Percentiles rank a stretch among this genome's conserved stretches.
These are phyloP conservation scores for Dromas ardeola DNA, from an alignment of 2,113 vertebrate genomes.

Conservation along the genomic window DNA sequence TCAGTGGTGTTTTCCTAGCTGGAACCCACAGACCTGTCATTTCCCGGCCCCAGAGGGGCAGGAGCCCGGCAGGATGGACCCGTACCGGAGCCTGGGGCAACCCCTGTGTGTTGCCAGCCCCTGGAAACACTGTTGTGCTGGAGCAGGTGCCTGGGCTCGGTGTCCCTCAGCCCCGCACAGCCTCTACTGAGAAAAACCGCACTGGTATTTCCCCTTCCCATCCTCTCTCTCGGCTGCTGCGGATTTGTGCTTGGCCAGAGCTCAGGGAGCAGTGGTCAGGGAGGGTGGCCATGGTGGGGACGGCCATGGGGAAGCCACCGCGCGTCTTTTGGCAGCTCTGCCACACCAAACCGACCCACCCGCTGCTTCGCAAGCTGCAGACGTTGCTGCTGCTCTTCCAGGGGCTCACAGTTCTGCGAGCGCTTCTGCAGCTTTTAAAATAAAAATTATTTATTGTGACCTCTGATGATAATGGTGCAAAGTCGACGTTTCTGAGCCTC, in stretches of 20 bases:
- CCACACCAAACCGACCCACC: not conserved
- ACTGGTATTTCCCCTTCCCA: not conserved
- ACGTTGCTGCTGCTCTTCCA: not conserved
- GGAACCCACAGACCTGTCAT: not conserved
- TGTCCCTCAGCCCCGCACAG: not conserved
- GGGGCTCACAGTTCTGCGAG: not conserved
- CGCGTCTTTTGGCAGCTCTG: not conserved
- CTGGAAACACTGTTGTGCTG: rapidly evolving
- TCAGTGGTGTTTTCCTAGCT: not conserved
- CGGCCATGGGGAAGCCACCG: rapidly evolving
- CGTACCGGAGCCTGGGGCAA: rapidly evolving
- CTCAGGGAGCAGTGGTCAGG: rapidly evolving
- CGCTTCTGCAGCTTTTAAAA: not conserved
- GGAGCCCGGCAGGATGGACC: not conserved
- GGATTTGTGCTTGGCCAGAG: too few relatives aligned
- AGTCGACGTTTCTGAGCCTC: not conserved
- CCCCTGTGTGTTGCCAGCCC: not conserved
- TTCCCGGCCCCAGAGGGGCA: not conserved
- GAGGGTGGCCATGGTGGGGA: not conserved
- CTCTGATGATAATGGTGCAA: not conserved
- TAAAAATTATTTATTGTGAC: not conserved
- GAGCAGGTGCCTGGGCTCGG: not conserved
- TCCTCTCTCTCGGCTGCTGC: not conserved
- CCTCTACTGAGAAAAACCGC: not conserved
- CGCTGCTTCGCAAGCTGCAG: not conserved